Percentiles rank a stretch among this genome's conserved stretches.
Evolutionary conservation across 1,140 invertebrate species (phyloP).

Genomic region (Lamellibrachia luymesi): DNA sequence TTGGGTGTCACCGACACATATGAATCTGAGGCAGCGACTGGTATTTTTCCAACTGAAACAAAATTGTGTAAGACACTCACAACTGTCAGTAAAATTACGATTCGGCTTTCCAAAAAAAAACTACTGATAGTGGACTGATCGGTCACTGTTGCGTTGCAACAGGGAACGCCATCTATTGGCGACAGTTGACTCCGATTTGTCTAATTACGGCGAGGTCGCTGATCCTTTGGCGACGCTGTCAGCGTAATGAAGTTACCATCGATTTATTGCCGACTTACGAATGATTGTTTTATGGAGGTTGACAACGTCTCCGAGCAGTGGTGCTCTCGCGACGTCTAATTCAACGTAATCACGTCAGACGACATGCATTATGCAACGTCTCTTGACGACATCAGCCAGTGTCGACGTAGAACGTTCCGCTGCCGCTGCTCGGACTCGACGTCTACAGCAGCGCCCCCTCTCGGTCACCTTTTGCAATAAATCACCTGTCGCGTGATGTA

Average conservation of each 20-base stretch:
- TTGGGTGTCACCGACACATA: no score
- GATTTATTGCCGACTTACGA: background rate
- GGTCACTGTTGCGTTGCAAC: background rate
- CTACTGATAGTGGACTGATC: no score
- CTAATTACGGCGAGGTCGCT: background rate
- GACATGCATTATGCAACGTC: background rate
- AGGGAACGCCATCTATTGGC: background rate
- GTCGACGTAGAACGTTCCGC: background rate
- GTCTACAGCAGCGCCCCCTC: background rate
- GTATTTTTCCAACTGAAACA: no score
- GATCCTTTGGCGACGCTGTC: background rate
- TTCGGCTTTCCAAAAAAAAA: no score
- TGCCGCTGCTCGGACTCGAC: background rate
- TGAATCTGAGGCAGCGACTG: no score
- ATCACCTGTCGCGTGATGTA: no score
- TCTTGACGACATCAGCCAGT: background rate
- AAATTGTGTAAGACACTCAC: no score
- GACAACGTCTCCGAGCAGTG: background rate
- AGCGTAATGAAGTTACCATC: background rate
- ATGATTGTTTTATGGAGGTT: background rate
- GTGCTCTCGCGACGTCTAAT: background rate
- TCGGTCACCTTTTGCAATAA: no score
- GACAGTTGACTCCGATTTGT: background rate
- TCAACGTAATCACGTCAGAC: background rate
- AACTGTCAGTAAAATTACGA: no score